A percentile compares a stretch with the other conserved stretches of the same genome.
Evolutionary conservation across 2,888 invertebrate species (phyloP).

Genomic region (Eupithecia exiguata): DNA sequence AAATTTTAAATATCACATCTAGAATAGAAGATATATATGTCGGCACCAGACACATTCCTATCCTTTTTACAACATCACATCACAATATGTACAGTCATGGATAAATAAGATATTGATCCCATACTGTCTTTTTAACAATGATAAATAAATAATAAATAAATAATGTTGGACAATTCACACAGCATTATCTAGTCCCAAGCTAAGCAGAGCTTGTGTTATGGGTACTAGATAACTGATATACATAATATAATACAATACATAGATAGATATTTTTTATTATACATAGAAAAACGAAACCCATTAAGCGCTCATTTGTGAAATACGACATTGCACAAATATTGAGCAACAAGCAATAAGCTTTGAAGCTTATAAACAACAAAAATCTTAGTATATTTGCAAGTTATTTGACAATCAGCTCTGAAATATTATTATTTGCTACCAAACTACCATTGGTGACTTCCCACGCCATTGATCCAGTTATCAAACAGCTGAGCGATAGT

Average conservation of each 20-base stretch:
- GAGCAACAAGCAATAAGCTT: slow-evolving; percentile 39
- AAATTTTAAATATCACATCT: slow-evolving; percentile 51
- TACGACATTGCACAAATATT: slow-evolving; percentile 37
- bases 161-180: no score
- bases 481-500: slow-evolving; percentile 89
- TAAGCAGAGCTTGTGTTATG: no score
- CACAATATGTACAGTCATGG: slow-evolving; percentile 30
- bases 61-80: slow-evolving; percentile 42
- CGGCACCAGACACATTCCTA: slow-evolving; percentile 30
- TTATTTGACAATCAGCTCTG: slow-evolving; percentile 85
- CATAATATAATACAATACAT: no score
- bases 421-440: slow-evolving; percentile 91
- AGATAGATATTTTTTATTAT: no score
- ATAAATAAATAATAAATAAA: no score
- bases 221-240: no score
- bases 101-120: slow-evolving; percentile 64
- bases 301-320: slow-evolving; percentile 47
- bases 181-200: no score
- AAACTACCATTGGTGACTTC: slow-evolving; percentile 93
- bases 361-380: slow-evolving; percentile 26
- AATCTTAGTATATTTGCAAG: slow-evolving; percentile 49
- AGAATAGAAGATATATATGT: slow-evolving; percentile 50
- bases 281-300: no score
- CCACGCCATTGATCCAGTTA: slow-evolving; percentile 92
- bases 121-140: slow-evolving; percentile 59